Conservation (phyloP, 1,140 invertebrate species). For the Zaprionus capensis region DNA sequence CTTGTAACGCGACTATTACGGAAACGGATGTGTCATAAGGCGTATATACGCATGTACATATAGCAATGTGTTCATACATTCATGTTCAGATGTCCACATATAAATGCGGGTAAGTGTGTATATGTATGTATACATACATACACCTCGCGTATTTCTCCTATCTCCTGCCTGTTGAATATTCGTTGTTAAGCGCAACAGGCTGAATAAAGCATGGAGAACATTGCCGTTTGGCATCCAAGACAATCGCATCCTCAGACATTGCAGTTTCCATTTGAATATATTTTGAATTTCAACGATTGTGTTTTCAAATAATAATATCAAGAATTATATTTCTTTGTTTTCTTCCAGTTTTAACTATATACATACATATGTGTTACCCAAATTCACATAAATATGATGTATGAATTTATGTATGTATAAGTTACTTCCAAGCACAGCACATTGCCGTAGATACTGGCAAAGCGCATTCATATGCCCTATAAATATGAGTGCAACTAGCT, state of each 20-base stretch:
- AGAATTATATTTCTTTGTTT: neutral
- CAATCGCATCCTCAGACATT: neutral
- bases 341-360: neutral
- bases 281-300: neutral
- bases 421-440: neutral
- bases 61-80: neutral
- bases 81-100: neutral
- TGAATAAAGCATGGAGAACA: constrained; percentile 32
- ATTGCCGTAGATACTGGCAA: neutral
- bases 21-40: constrained; percentile 62
- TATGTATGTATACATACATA: constrained; percentile 13
- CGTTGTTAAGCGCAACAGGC: constrained; percentile 65
- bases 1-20: constrained; percentile 56
- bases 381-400: neutral
- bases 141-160: neutral
- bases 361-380: neutral
- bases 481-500: constrained; percentile 39
- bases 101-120: neutral
- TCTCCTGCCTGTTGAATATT: constrained; percentile 69
- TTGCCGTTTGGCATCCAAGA: constrained; percentile 13
- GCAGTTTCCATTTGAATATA: neutral
- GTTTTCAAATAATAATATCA: neutral
- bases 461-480: constrained; percentile 26
- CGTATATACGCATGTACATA: constrained; percentile 3
- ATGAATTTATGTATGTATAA: neutral